Evolutionary conservation across 2,113 vertebrate species (phyloP).

Genomic region (Ciconia stormi): DNA sequence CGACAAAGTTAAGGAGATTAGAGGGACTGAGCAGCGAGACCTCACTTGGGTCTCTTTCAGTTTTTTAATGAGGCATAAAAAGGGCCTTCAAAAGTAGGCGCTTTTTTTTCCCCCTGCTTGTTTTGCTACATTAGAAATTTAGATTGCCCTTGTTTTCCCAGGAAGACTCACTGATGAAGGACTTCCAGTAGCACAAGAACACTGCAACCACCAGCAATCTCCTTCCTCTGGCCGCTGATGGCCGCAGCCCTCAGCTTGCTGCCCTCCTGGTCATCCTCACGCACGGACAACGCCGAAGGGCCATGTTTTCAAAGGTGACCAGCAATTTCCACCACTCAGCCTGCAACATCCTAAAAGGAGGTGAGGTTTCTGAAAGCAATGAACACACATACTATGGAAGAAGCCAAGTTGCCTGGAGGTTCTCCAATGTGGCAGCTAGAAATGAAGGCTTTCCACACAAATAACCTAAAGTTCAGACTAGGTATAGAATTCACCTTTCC

Average conservation of each 20-base stretch:
- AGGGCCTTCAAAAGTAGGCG: neutral
- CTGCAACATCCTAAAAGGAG: neutral
- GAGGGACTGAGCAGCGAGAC: neutral
- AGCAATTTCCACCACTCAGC: neutral
- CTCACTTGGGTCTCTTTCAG: neutral
- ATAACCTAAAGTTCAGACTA: neutral
- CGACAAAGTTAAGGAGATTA: neutral
- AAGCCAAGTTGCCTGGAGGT: neutral
- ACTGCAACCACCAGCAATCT: neutral
- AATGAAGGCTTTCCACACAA: neutral
- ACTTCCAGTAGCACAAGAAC: neutral
- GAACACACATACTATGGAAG: neutral
- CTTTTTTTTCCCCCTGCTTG: neutral
- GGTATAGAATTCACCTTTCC: neutral
- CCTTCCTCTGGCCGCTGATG: neutral
- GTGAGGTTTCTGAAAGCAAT: neutral
- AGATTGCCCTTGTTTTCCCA: neutral
- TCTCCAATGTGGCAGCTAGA: neutral
- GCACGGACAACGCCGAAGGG: rapidly evolving
- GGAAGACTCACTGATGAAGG: neutral
- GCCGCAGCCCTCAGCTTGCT: neutral
- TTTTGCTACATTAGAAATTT: neutral
- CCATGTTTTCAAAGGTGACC: neutral
- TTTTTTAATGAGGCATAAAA: slow-evolving; percentile 3
- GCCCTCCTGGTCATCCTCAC: neutral